Conservation (phyloP, 1,140 invertebrate genomes). For the Nilaparvata lugens region DNA sequence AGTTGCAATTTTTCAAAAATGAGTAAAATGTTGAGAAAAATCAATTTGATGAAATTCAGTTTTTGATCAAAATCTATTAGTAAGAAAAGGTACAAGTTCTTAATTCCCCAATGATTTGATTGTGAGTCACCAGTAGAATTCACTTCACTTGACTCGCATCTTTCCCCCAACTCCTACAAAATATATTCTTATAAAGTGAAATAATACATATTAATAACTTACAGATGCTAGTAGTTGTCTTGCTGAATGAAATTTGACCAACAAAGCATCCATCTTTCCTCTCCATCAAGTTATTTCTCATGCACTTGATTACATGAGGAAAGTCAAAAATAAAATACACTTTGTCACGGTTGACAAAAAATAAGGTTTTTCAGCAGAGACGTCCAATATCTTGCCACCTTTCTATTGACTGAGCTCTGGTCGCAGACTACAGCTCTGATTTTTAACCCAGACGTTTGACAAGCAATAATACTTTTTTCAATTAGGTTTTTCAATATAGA, state of each 20-base stretch:
- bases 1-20: too few relatives aligned
- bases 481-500: not conserved
- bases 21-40: too few relatives aligned
- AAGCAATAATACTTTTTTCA: too few relatives aligned
- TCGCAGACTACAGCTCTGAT: slow-evolving; percentile 15
- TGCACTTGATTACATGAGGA: slow-evolving; percentile 13
- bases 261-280: not conserved
- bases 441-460: not conserved
- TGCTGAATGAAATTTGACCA: slow-evolving; percentile 2
- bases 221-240: not conserved
- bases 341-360: not conserved
- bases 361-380: not conserved
- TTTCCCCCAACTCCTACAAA: too few relatives aligned
- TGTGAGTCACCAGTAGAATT: too few relatives aligned
- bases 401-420: slow-evolving; percentile 11
- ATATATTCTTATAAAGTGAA: too few relatives aligned
- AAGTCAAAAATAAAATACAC: slow-evolving; percentile 4
- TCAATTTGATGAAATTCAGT: too few relatives aligned
- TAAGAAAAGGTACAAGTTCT: too few relatives aligned
- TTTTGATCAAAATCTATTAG: too few relatives aligned
- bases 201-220: too few relatives aligned
- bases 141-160: too few relatives aligned
- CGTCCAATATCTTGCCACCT: slow-evolving; percentile 1
- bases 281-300: slow-evolving; percentile 14
- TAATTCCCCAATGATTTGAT: too few relatives aligned